Evolutionary conservation across 23 tunicate genomes (phyloP).

Genomic region (Halocynthia aurantium): DNA sequence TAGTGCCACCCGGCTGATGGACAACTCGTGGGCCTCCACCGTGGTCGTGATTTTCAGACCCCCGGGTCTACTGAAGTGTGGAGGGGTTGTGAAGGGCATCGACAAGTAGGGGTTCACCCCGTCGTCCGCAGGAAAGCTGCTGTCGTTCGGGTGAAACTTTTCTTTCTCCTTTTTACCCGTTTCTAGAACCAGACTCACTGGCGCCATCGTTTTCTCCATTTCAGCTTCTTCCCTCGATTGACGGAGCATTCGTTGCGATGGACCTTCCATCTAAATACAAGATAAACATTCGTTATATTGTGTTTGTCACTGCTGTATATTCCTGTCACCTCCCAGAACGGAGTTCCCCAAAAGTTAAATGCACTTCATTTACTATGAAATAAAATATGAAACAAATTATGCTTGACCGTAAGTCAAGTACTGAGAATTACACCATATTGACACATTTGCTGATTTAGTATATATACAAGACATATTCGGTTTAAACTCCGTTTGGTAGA

Average conservation of each 20-base stretch:
- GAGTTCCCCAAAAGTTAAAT: too few species aligned
- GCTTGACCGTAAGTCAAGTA: too few species aligned
- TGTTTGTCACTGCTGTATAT: too few species aligned
- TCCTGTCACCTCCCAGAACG: too few species aligned
- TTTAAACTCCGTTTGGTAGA: too few species aligned
- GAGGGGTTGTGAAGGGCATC: conserved; percentile 56
- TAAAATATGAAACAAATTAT: too few species aligned
- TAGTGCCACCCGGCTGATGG: conserved; percentile 66
- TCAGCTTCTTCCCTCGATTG: conserved; percentile 25
- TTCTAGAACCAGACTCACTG: background rate
- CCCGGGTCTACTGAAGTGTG: conserved; percentile 68
- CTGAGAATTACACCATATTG: too few species aligned
- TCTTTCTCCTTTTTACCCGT: too few species aligned
- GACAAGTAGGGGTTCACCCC: conserved; percentile 73
- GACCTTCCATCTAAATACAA: conserved; percentile 32
- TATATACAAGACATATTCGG: too few species aligned
- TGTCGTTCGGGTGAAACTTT: conserved; percentile 9
- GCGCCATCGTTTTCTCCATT: background rate
- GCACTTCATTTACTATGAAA: too few species aligned
- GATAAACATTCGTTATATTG: too few species aligned
- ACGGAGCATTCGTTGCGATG: conserved; percentile 50
- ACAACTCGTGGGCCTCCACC: conserved; percentile 56
- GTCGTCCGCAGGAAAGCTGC: conserved; percentile 65
- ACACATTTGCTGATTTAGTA: too few species aligned
- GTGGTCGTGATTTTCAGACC: conserved; percentile 63